Conservation (phyloP, 2,888 invertebrate species). For the Colletes collaris region DNA sequence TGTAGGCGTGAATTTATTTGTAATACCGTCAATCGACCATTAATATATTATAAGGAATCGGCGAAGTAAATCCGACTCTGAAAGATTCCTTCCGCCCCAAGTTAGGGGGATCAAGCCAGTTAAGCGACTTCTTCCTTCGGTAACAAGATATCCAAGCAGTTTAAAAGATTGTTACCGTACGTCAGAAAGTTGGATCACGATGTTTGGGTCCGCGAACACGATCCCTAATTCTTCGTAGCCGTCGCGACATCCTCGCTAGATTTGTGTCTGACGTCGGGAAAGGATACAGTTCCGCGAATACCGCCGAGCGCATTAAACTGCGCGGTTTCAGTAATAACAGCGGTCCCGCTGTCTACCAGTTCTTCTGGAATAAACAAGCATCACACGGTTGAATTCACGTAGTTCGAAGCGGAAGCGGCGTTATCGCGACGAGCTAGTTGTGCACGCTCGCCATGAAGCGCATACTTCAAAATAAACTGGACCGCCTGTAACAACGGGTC, state of each 20-base stretch:
- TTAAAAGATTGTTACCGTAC: too few species aligned
- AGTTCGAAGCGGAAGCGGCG: constrained; percentile 34
- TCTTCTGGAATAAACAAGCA: constrained; percentile 55
- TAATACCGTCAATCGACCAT: too few species aligned
- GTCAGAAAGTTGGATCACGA: too few species aligned
- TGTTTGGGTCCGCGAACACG: background rate
- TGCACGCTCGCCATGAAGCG: constrained; percentile 3
- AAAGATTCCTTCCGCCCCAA: too few species aligned
- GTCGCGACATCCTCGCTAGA: background rate
- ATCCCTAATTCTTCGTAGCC: too few species aligned
- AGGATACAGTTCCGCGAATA: background rate
- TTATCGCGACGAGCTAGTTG: constrained; percentile 46
- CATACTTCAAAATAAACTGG: constrained; percentile 51
- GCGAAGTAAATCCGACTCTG: too few species aligned
- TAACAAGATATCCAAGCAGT: too few species aligned
- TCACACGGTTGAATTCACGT: constrained; percentile 48
- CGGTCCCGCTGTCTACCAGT: constrained; percentile 33
- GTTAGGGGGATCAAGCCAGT: too few species aligned
- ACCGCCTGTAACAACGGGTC: constrained; percentile 3
- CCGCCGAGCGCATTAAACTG: background rate
- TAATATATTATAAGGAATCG: too few species aligned
- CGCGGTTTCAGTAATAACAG: constrained; percentile 31
- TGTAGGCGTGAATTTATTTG: too few species aligned
- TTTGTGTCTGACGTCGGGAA: background rate
- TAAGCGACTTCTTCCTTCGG: too few species aligned